Evolutionary conservation across 2,113 vertebrate species (phyloP), one percentile per base, ranked within the genome.

Genomic region (Indri indri): DNA sequence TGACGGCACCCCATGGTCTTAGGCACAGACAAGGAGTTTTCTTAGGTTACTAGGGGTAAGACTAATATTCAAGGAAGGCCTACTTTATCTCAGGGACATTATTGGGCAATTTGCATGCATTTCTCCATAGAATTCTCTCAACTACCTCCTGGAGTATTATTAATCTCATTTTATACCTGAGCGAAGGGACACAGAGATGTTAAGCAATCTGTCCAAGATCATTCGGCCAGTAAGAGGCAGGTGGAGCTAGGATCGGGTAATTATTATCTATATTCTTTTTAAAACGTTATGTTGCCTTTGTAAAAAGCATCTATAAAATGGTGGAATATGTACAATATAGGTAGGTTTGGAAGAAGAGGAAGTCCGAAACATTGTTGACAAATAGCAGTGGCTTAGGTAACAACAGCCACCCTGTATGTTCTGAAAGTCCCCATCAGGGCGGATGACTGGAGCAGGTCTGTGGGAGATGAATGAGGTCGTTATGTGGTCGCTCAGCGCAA

Each of bases 1-100:
- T 40, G 32, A 13, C 0, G 1, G 1, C 1, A 5, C 30, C 17
- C 10, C 14, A 6, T 73, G 22, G 11, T 37, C 30, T 45, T 40
- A 30, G 25, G 10, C 42, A 61, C 32, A 57, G 13, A 23, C 22
- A 34, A 50, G 57, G n/a, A 66, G 6, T 34, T 13, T 57, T 63
- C 65, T 76, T 50, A 18, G 23, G 42, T 76, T 17, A 37, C 27
- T 23, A 16, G 20, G 32, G 50, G 27, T 0, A 74, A 9, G 1
- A 4, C 14, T 37, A 34, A 23, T 9, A 52, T 77, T 76, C 37
- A 89, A 87, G 59, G 25, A 66, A 23, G 50, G 9, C 22, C 27
- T 88, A 30, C 20, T 76, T 57, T 59, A 57, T 42, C 5, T 70
- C 7, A 32, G 25, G 1, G n/a, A 47, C 1, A 0, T 1, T 34